These are phyloP conservation scores for Tricholauxania praeusta DNA, from an alignment of 2,888 invertebrate genomes.

Conservation along the genomic window DNA sequence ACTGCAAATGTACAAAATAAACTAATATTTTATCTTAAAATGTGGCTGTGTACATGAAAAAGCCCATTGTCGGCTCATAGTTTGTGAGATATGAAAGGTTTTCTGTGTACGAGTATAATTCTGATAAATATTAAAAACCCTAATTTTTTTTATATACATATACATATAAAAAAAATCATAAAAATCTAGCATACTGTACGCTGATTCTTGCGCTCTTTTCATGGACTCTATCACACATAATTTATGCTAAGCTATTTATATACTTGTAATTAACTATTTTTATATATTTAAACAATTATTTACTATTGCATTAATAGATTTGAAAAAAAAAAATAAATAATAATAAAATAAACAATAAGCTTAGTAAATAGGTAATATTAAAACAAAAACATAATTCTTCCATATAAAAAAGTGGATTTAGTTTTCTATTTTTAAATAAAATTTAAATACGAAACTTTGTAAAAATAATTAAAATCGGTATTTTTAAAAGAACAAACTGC, in stretches of 20 bases:
- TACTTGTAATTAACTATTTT: slow-evolving; percentile 34
- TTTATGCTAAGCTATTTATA: slow-evolving; percentile 29
- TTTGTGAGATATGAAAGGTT: no score
- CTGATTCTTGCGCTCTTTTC: no score
- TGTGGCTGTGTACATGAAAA: no score
- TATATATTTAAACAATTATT: slow-evolving; percentile 17
- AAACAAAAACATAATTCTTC: slow-evolving; percentile 18
- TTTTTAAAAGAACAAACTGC: slow-evolving; percentile 3
- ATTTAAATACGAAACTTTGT: not conserved
- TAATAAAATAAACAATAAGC: slow-evolving; percentile 22
- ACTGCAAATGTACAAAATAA: no score
- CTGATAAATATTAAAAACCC: no score
- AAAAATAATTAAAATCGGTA: not conserved
- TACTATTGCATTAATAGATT: slow-evolving; percentile 9
- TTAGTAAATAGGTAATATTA: slow-evolving; percentile 13
- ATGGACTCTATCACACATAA: no score
- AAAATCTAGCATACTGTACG: no score
- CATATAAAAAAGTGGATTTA: slow-evolving; percentile 21
- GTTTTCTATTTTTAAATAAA: slow-evolving; percentile 24
- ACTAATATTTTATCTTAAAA: no score
- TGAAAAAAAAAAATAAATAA: not conserved
- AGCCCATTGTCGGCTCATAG: no score
- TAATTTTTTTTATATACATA: no score
- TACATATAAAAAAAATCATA: no score
- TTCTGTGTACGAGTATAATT: no score